Percentiles rank a stretch among this genome's conserved stretches.
phyloP scores from a whole-genome alignment of 2,113 vertebrate genomes.

The Ia io region DNA sequence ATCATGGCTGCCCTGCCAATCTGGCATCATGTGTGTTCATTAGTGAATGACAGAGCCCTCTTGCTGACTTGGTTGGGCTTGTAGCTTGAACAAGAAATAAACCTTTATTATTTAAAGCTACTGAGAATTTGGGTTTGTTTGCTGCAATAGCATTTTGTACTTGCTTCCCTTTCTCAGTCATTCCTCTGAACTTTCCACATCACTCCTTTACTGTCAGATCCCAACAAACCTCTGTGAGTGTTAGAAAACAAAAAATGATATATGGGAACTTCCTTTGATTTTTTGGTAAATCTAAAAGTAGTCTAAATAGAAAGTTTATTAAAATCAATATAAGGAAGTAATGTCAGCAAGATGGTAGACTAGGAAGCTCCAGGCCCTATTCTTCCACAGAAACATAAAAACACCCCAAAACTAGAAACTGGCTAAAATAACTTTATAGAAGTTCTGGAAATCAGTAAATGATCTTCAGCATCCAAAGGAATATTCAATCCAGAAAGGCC shows the following conservation, averaged over 20 bases:
- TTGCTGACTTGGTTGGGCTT: not conserved
- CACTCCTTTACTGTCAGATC: not conserved
- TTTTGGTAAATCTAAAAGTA: not conserved
- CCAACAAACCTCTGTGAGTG: not conserved
- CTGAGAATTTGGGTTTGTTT: not conserved
- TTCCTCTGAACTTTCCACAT: not conserved
- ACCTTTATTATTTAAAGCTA: not conserved
- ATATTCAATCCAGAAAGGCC: not conserved
- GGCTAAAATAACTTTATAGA: not conserved
- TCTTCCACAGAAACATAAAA: not conserved
- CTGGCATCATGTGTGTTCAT: not conserved
- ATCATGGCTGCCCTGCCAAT: not conserved
- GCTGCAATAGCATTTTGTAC: not conserved
- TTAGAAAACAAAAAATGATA: not conserved
- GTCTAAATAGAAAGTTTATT: not conserved
- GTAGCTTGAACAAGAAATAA: not conserved
- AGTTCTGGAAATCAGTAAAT: not conserved
- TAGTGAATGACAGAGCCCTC: not conserved
- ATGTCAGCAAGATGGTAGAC: not conserved
- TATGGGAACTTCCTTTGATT: not conserved
- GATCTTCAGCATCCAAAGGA: not conserved
- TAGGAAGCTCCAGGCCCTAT: not conserved
- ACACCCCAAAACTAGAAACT: not conserved
- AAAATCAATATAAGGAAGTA: not conserved
- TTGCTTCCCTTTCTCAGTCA: not conserved